These are phyloP conservation scores for Syrrhaptes paradoxus DNA, from an alignment of 2,113 vertebrate genomes.

Conservation along the genomic window DNA sequence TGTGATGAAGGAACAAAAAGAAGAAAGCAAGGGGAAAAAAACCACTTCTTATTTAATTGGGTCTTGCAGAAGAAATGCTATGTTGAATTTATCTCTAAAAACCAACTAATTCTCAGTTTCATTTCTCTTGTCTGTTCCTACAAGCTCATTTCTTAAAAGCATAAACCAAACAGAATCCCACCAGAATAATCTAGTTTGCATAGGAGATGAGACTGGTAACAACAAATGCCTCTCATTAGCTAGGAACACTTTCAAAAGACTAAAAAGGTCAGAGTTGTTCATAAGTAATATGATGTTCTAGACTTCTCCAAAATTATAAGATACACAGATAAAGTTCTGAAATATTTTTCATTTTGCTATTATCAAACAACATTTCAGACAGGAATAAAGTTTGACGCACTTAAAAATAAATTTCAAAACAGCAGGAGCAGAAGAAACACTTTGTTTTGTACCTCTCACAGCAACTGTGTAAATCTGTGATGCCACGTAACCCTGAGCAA, in stretches of 20 bases:
- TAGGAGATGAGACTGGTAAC: constrained; percentile 2
- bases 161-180: not conserved
- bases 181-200: constrained; percentile 38
- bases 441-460: not conserved
- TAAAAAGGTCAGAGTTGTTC: constrained; percentile 6
- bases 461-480: not conserved
- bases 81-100: not conserved
- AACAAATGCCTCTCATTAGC: constrained; percentile 13
- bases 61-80: not conserved
- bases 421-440: not conserved
- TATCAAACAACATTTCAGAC: not conserved
- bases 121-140: not conserved
- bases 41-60: constrained; percentile 18
- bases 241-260: not conserved
- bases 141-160: not conserved
- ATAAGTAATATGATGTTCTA: not conserved
- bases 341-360: not conserved
- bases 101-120: not conserved
- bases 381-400: not conserved
- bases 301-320: not conserved
- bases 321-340: not conserved
- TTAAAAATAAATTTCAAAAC: not conserved
- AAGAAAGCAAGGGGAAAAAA: not conserved
- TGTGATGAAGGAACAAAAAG: not conserved
- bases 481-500: not conserved